Percentiles rank a stretch among this genome's conserved stretches.
These are phyloP conservation scores for Ectropis grisescens DNA, from an alignment of 1,140 invertebrate species.

Conservation along the genomic window DNA sequence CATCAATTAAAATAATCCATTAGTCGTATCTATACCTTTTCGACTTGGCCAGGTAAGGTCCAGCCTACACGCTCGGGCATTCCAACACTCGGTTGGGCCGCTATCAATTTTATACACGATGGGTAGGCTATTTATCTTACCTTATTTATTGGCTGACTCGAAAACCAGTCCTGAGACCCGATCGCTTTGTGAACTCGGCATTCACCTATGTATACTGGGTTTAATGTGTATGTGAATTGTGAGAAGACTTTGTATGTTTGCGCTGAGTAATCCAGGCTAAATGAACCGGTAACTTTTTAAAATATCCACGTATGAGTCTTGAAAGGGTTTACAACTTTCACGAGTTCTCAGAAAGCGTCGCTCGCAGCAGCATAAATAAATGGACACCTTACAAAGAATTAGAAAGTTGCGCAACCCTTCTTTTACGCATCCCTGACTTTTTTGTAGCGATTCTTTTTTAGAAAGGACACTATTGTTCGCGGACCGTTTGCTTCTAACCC, in stretches of 20 bases:
- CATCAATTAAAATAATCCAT: conserved; percentile 24
- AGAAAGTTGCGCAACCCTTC: conserved; percentile 67
- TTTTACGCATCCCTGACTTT: conserved; percentile 32
- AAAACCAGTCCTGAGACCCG: conserved; percentile 46
- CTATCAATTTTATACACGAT: conserved; percentile 62
- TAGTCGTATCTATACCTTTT: conserved; percentile 18
- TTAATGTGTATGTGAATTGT: conserved; percentile 14
- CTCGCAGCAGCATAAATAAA: conserved; percentile 24
- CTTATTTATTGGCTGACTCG: conserved; percentile 62
- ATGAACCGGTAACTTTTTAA: conserved; percentile 16
- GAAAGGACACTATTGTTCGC: conserved; percentile 42
- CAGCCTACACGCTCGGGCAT: conserved; percentile 32
- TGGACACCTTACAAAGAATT: conserved; percentile 56
- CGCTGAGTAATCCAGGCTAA: conserved; percentile 18
- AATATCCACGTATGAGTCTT: conserved; percentile 8
- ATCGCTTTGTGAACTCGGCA: conserved; percentile 25
- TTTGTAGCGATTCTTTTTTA: conserved; percentile 45
- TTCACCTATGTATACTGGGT: conserved; percentile 26
- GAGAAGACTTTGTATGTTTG: neutral
- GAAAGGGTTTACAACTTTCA: conserved; percentile 43
- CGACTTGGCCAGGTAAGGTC: conserved; percentile 17
- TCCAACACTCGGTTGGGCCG: conserved; percentile 40
- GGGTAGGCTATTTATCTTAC: conserved; percentile 61
- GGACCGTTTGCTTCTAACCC: conserved; percentile 44
- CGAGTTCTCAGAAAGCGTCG: conserved; percentile 44